A percentile compares a stretch with the other conserved stretches of the same genome.
Conservation (phyloP, 2,888 invertebrate genomes). For the Cephus pygmeus region DNA sequence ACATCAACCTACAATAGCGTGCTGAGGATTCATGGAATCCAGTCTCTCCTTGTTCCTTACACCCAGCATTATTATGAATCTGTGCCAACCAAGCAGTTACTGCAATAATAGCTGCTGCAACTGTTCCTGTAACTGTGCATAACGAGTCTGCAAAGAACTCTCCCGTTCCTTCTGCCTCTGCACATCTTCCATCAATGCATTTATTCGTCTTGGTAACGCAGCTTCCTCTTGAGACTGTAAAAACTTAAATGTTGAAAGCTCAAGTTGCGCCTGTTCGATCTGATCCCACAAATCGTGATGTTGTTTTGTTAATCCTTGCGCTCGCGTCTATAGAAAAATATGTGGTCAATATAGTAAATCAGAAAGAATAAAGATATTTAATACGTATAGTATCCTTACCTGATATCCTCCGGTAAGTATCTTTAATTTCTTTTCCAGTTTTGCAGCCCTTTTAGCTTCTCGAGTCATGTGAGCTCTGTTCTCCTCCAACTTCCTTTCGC, state of each 20-base stretch:
- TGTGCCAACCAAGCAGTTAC: not conserved
- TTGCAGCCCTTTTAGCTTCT: conserved; percentile 96
- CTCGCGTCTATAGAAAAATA: conserved; percentile 69
- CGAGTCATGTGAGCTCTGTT: conserved; percentile 96
- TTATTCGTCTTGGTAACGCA: conserved; percentile 90
- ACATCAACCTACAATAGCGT: not conserved
- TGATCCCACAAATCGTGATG: conserved; percentile 88
- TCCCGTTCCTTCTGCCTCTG: conserved; percentile 92
- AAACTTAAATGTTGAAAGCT: conserved; percentile 90
- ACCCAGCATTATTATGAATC: not conserved
- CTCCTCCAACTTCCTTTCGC: conserved; percentile 91
- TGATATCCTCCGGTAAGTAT: conserved; percentile 95
- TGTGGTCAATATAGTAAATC: not conserved
- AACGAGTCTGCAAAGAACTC: conserved; percentile 85
- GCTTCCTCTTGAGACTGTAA: conserved; percentile 89
- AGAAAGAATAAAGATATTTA: not conserved
- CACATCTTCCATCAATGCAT: conserved; percentile 92
- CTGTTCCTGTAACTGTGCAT: conserved; percentile 79
- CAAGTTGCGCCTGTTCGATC: conserved; percentile 89
- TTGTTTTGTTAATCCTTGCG: conserved; percentile 89
- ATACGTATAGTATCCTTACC: conserved; percentile 56
- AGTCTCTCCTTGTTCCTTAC: not conserved
- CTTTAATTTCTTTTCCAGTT: conserved; percentile 97
- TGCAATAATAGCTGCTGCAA: conserved; percentile 62
- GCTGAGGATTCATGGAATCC: conserved; percentile 3